A percentile compares a stretch with the other conserved stretches of the same genome.
Evolutionary conservation across 2,888 invertebrate species (phyloP).

Genomic region (Malthinus flaveolus): DNA sequence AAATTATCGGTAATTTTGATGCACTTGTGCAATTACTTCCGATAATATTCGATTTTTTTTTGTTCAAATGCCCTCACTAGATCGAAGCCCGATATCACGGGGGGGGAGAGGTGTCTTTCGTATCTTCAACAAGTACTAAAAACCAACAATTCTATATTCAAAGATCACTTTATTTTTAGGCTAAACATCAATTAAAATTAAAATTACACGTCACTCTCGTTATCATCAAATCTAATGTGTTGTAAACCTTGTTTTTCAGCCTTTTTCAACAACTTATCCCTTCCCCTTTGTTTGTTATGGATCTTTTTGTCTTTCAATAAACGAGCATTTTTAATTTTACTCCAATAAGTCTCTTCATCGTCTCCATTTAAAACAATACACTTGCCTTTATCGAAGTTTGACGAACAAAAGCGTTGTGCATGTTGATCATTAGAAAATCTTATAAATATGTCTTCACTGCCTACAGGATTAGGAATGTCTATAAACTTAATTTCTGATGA

Average conservation of each 20-base stretch:
- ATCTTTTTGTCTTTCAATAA: constrained; percentile 58
- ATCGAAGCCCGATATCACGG: no score
- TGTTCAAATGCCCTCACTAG: no score
- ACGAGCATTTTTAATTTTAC: constrained; percentile 69
- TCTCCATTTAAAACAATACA: constrained; percentile 59
- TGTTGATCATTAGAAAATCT: constrained; percentile 62
- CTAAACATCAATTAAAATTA: no score
- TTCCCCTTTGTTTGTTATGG: constrained; percentile 60
- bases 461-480: constrained; percentile 69
- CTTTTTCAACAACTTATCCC: constrained; percentile 62
- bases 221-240: constrained; percentile 72
- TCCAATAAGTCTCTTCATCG: constrained; percentile 80
- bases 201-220: constrained; percentile 11
- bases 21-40: no score
- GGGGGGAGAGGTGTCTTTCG: no score
- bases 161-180: no score
- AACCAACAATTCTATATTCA: no score
- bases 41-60: no score
- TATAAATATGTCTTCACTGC: constrained; percentile 67
- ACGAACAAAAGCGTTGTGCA: constrained; percentile 53
- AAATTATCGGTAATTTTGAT: no score
- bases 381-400: constrained; percentile 52
- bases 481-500: constrained; percentile 73
- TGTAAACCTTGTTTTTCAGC: constrained; percentile 71
- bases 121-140: no score